Percentiles rank a stretch among this genome's conserved stretches.
Conservation (phyloP, 2,888 invertebrate genomes). For the Hyppa rectilinea region DNA sequence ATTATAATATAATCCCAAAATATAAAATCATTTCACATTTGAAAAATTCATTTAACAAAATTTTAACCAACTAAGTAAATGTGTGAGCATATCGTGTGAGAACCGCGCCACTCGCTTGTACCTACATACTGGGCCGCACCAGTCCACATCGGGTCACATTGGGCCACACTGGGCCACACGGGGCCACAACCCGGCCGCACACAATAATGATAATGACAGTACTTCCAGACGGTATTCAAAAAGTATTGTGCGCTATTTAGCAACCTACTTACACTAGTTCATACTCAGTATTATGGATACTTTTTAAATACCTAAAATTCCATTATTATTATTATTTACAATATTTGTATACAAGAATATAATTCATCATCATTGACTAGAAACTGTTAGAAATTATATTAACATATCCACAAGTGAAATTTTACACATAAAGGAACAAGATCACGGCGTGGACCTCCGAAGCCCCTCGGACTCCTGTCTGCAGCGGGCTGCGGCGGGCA, state of each 20-base stretch:
- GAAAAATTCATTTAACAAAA: constrained; percentile 55
- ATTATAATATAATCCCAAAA: constrained; percentile 65
- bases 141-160: neutral
- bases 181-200: constrained; percentile 12
- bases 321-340: constrained; percentile 83
- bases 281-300: constrained; percentile 71
- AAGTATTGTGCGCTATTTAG: constrained; percentile 86
- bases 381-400: constrained; percentile 83
- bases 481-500: neutral
- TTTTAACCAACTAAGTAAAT: constrained; percentile 50
- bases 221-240: constrained; percentile 44
- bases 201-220: constrained; percentile 54
- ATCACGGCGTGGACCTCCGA: constrained; percentile 64
- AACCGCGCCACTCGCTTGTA: constrained; percentile 7
- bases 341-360: constrained; percentile 84
- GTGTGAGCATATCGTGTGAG: constrained; percentile 34
- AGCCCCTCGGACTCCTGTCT: constrained; percentile 31
- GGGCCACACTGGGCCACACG: neutral
- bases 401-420: constrained; percentile 72
- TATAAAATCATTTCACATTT: constrained; percentile 56
- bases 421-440: constrained; percentile 79
- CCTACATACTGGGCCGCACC: constrained; percentile 2
- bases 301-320: constrained; percentile 82
- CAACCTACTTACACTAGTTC: constrained; percentile 80
- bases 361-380: constrained; percentile 85